Evolutionary conservation across 2,888 invertebrate genomes (phyloP).

Genomic region (Saturnia pavonia): DNA sequence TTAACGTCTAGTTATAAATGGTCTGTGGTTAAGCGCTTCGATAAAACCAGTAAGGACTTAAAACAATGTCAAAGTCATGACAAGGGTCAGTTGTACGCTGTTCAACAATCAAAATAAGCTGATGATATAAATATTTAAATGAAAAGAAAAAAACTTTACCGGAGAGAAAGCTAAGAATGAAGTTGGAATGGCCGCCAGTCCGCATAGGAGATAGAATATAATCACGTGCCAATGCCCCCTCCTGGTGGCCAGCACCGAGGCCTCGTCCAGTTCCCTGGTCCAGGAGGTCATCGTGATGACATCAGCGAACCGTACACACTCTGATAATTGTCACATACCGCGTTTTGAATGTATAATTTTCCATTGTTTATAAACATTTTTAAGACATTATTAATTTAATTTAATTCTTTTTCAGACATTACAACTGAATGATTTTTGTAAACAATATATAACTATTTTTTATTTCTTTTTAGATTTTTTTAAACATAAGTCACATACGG

Average conservation of each 20-base stretch:
- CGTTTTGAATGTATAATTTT: conserved; percentile 4
- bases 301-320: conserved; percentile 30
- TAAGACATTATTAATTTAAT: too few relatives aligned
- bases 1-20: too few relatives aligned
- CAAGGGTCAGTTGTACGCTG: too few relatives aligned
- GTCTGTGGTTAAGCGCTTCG: too few relatives aligned
- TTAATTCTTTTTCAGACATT: background rate
- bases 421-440: background rate
- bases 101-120: too few relatives aligned
- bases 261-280: conserved; percentile 81
- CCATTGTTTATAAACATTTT: background rate
- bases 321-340: conserved; percentile 21
- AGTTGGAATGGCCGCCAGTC: conserved; percentile 84
- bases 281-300: conserved; percentile 59
- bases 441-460: background rate
- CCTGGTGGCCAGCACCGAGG: conserved; percentile 82
- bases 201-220: conserved; percentile 84
- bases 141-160: conserved; percentile 51
- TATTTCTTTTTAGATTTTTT: background rate
- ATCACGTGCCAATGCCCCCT: conserved; percentile 84
- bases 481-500: background rate
- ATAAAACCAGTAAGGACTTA: too few relatives aligned
- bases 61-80: too few relatives aligned
- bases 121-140: too few relatives aligned
- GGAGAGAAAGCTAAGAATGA: conserved; percentile 86